phyloP scores from a whole-genome alignment of 2,113 vertebrate species.

The Apteryx owenii region DNA sequence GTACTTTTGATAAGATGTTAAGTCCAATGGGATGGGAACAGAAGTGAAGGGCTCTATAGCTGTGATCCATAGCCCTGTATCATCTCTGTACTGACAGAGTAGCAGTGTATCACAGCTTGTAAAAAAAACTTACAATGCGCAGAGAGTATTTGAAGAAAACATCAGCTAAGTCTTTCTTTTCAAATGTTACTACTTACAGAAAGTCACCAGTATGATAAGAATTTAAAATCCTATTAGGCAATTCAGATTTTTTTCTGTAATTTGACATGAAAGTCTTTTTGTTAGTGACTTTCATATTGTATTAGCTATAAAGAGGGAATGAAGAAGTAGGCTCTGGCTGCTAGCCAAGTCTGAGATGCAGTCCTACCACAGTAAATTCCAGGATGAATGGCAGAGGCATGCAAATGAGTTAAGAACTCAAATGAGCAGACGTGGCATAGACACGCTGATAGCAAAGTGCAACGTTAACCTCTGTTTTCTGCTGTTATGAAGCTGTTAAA shows the following conservation, averaged over 20 bases:
- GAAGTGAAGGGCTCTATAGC: neutral
- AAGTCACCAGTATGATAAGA: conserved; percentile 57
- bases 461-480: neutral
- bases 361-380: conserved; percentile 23
- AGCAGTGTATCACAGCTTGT: neutral
- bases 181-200: conserved; percentile 43
- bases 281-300: conserved; percentile 65
- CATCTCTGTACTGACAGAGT: neutral
- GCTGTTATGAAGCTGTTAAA: neutral
- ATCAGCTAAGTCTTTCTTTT: conserved; percentile 39
- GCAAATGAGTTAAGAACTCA: neutral
- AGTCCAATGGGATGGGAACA: neutral
- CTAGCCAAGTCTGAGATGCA: conserved; percentile 16
- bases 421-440: neutral
- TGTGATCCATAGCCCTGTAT: neutral
- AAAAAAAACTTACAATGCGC: neutral
- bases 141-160: conserved; percentile 32
- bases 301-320: conserved; percentile 44
- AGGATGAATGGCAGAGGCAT: conserved; percentile 26
- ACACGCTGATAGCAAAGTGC: neutral
- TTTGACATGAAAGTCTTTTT: conserved; percentile 68
- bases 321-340: conserved; percentile 38
- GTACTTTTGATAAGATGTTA: neutral
- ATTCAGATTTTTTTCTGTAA: conserved; percentile 45
- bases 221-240: conserved; percentile 67